Conservation (phyloP, 2,113 vertebrate species). For the Nesoenas mayeri region DNA sequence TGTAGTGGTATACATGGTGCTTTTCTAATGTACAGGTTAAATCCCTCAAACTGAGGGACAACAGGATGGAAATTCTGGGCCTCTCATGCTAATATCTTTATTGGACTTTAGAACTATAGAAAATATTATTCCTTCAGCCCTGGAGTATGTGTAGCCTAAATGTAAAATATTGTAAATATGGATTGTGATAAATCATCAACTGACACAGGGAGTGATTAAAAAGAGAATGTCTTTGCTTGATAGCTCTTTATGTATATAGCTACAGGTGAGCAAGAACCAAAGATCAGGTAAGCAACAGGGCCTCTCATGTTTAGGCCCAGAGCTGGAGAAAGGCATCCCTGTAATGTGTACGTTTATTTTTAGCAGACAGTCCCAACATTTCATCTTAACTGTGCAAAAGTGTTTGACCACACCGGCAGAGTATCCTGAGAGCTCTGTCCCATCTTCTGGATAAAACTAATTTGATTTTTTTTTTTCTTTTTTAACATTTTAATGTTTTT, state of each 20-base stretch:
- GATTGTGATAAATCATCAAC: background rate
- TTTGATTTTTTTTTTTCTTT: background rate
- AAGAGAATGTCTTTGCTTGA: background rate
- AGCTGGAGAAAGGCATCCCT: background rate
- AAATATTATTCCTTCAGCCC: background rate
- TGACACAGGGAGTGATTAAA: background rate
- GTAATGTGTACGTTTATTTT: background rate
- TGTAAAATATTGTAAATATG: background rate
- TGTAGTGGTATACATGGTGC: background rate
- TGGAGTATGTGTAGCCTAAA: background rate
- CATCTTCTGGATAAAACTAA: background rate
- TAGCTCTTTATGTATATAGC: background rate
- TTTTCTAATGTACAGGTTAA: background rate
- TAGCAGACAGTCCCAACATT: background rate
- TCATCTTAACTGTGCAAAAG: background rate
- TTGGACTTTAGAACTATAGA: background rate
- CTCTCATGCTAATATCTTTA: background rate
- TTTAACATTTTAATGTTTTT: constrained; percentile 13
- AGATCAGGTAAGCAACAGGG: background rate
- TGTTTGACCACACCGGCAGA: background rate
- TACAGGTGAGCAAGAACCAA: background rate
- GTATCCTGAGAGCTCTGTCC: background rate
- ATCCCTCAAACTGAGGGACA: background rate
- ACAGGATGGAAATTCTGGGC: background rate
- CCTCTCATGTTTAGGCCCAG: background rate